Evolutionary conservation across 2,888 invertebrate species (phyloP), one percentile per base, ranked within the genome.

Genomic region (Sepiola atlantica): DNA sequence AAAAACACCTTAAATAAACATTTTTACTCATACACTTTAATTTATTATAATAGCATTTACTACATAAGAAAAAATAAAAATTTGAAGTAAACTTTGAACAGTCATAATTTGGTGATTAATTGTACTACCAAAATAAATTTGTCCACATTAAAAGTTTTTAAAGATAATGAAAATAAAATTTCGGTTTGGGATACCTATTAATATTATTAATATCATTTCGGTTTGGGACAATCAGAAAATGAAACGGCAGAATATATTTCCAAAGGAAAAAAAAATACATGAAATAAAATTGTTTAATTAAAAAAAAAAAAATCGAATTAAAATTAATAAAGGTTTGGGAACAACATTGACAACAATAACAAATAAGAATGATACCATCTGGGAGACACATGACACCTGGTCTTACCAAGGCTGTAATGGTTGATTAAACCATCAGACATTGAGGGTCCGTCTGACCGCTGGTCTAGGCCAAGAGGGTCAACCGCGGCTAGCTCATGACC

Each of bases 401-500:
- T 94, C 95, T 95, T 95, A 95, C 95, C 95, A 94, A 95, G 94
- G 93, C 95, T 94, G 94, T 95, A 95, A 93, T 94, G 94, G n/a
- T 94, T 93, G 54, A 94, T 55, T 93, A 94, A 94, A 35, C 95
- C 94, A 57, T 95, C 95, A 24, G 94, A 91, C 90, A 91, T 77
- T 32, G 55, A 32, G 35, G n/a, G 35, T 54, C 94, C 90, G 32
- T 57, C 54, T 57, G 95, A 95, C 57, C 95, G 95, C 93, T 95
- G 95, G 95, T 95, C 95, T 95, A 99, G 99, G 98, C 99, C 99
- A 98, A 99, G 98, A 96, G 99, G 99, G 98, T 99, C 99, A 98
- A 99, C 98, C 98, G 99, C 98, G 97, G 99, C 99, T 98, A 99
- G 98, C 98, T 99, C 98, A 98, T 99, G 99, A 97, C 99, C 99